A percentile compares a stretch with the other conserved stretches of the same genome.
Conservation (phyloP, 2,797 vertebrate species). For the Danio aesculapii region DNA sequence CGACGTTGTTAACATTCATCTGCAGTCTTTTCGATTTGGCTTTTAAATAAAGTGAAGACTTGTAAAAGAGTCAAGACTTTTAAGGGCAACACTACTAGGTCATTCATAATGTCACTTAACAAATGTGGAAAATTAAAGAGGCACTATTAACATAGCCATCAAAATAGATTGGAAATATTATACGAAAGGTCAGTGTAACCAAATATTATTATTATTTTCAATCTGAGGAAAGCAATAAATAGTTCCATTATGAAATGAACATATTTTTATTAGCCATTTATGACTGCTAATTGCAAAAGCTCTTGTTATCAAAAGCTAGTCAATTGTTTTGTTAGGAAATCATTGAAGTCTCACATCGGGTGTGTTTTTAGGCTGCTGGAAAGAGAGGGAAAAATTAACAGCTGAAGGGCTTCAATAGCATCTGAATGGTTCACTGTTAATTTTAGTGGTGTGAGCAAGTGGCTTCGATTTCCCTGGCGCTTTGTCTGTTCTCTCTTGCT, state of each 20-base stretch:
- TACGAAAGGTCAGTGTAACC: neutral
- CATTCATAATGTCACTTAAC: conserved; percentile 20
- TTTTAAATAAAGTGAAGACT: conserved; percentile 19
- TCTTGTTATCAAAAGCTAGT: conserved; percentile 36
- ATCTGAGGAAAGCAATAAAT: conserved; percentile 12
- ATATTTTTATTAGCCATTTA: conserved; percentile 16
- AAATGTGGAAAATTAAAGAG: conserved; percentile 27
- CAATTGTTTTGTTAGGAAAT: conserved; percentile 39
- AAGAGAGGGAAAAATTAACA: conserved; percentile 17
- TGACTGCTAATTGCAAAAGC: conserved; percentile 38
- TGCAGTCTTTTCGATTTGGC: conserved; percentile 1
- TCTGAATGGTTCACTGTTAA: conserved; percentile 47
- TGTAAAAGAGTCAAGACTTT: conserved; percentile 24
- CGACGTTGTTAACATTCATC: neutral
- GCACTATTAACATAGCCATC: conserved; percentile 21
- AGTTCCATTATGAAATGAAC: conserved; percentile 28
- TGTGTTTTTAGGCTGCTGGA: conserved; percentile 44
- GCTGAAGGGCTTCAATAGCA: conserved; percentile 11
- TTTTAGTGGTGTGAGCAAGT: conserved; percentile 27
- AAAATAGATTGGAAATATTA: neutral
- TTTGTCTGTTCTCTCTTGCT: conserved; percentile 37
- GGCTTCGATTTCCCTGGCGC: conserved; percentile 9
- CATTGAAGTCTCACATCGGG: conserved; percentile 35
- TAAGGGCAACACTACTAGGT: conserved; percentile 29
- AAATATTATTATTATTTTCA: neutral